Base-by-base conservation (phyloP, 2,888 invertebrate species). In the Anodontia alba region DNA sequence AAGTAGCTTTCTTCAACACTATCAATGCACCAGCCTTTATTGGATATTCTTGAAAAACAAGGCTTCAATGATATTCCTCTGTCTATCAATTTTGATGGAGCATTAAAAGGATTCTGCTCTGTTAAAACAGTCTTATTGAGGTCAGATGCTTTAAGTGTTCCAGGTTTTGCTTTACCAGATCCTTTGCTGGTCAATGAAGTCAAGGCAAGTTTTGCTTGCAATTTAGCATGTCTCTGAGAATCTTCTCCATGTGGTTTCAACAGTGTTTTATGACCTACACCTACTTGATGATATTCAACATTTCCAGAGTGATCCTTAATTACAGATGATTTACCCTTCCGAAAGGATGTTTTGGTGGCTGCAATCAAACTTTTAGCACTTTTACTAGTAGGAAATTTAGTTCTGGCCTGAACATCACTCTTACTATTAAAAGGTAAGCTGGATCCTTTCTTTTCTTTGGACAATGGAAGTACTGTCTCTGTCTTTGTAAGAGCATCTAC, bases 221-320 rank as follows among this genome's bases (percentile, higher is more conserved):
- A 46, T 20, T 20, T 46, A 20, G 15, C 46, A 3, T 12, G 46
- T 46, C 46, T 46, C n/a, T 46, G 23, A 26, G 5, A 8, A 7
- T 7, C 10, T 3, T 29, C 57, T 46, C 33, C 54, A 57, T 54
- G 54, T 46, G 36, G 38, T 46, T 54, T 57, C 23, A 54, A 72
- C 54, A 38, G n/a, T 33, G 62, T 62, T 62, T 62, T 62, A 62
- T 62, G 62, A 20, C 23, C 62, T 1, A 33, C n/a, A 12, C 62
- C 62, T 10, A 62, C 62, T 26, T 54, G 54, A 26, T 20, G 26
- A 54, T 54, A 54, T 54, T 54, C 26, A 8, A 49, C 38, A 38
- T 38, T 38, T 12, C 38, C 12, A 38, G 38, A 38, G 38, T 5
- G 38, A 38, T 12, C 38, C 38, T 38, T 38, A 5, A 8, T 38